A percentile compares a stretch with the other conserved stretches of the same genome.
Conservation (phyloP, 1,140 invertebrate genomes). For the Diorhabda carinulata region DNA sequence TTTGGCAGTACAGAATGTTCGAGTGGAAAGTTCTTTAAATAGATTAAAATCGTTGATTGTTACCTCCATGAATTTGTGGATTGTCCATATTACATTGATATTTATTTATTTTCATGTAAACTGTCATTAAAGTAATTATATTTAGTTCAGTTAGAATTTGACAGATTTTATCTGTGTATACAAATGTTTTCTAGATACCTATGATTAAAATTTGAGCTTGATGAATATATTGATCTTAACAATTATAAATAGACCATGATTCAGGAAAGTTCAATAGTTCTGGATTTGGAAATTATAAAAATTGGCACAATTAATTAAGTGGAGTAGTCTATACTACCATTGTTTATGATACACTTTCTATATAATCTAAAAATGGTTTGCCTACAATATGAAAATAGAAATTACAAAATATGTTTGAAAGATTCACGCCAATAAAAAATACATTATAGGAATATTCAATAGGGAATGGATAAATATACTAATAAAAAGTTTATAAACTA, state of each 20-base stretch:
- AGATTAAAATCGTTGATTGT: too few relatives aligned
- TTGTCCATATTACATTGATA: too few relatives aligned
- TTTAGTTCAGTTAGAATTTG: too few relatives aligned
- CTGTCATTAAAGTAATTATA: too few relatives aligned
- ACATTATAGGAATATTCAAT: not conserved
- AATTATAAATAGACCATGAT: not conserved
- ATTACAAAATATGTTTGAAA: slow-evolving; percentile 13
- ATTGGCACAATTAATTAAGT: slow-evolving; percentile 2
- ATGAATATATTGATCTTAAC: not conserved
- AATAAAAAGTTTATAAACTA: not conserved
- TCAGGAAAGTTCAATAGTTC: not conserved
- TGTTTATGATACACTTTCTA: slow-evolving; percentile 8
- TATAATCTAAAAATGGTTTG: slow-evolving; percentile 4
- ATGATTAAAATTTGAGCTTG: too few relatives aligned
- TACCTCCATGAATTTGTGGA: too few relatives aligned
- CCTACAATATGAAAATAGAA: slow-evolving; percentile 16
- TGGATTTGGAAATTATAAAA: not conserved
- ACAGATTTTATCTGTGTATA: too few relatives aligned
- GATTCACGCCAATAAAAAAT: not conserved
- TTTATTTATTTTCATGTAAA: too few relatives aligned
- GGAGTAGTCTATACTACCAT: not conserved
- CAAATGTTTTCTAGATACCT: too few relatives aligned
- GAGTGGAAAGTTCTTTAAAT: too few relatives aligned
- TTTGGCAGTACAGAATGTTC: too few relatives aligned
- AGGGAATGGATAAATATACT: not conserved